A percentile compares a stretch with the other conserved stretches of the same genome.
These are phyloP conservation scores for Homarus americanus DNA, from an alignment of 1,140 invertebrate genomes.

Conservation along the genomic window DNA sequence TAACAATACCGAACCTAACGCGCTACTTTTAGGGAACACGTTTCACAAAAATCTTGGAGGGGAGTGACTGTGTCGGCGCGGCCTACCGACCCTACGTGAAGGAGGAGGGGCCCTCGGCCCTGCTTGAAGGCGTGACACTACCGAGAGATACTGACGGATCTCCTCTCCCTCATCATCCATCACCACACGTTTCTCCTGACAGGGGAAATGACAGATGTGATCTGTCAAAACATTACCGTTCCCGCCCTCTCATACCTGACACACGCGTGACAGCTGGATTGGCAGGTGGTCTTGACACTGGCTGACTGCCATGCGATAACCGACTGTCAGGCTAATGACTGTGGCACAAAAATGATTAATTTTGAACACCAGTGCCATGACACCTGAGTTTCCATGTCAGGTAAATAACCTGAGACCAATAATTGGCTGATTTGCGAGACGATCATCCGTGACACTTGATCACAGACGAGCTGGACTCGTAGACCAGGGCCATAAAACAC, in stretches of 20 bases:
- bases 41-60: conserved; percentile 28
- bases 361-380: no score
- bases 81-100: no score
- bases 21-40: conserved; percentile 47
- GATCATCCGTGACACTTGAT: no score
- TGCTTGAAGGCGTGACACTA: no score
- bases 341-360: background rate
- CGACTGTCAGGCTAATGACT: background rate
- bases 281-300: background rate
- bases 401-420: no score
- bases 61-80: background rate
- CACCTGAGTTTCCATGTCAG: background rate
- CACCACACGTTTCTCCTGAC: background rate
- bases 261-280: background rate
- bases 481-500: no score
- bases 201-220: background rate
- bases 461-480: no score
- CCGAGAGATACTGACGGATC: background rate
- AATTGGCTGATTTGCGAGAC: no score
- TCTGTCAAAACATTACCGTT: background rate
- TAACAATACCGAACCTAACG: conserved; percentile 46
- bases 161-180: background rate
- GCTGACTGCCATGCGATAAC: background rate
- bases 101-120: no score
- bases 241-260: background rate